These are phyloP conservation scores for Holotrichia oblita DNA, from an alignment of 1,140 invertebrate species.

Conservation along the genomic window DNA sequence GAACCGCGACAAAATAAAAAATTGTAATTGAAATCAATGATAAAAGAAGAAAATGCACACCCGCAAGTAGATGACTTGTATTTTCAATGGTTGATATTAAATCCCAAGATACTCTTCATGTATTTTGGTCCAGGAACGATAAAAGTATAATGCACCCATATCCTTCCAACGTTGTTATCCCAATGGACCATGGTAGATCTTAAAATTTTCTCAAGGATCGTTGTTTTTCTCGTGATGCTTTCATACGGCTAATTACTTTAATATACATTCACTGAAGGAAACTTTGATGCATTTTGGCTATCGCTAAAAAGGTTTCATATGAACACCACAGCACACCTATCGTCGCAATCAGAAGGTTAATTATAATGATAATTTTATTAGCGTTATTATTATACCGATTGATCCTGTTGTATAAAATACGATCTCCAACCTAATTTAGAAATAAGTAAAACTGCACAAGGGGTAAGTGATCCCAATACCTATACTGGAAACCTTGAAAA, in stretches of 20 bases:
- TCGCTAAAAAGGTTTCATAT: constrained; percentile 82
- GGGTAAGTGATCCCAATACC: constrained; percentile 78
- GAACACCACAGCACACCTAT: constrained; percentile 62
- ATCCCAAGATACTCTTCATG: constrained; percentile 75
- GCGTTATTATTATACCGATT: constrained; percentile 62
- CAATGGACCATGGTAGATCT: constrained; percentile 84
- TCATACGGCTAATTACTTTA: constrained; percentile 67
- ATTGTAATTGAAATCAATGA: background rate
- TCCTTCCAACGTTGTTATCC: constrained; percentile 77
- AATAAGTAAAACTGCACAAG: constrained; percentile 74
- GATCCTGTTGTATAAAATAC: constrained; percentile 76
- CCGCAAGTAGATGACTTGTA: background rate
- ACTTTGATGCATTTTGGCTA: constrained; percentile 79
- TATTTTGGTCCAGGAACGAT: constrained; percentile 77
- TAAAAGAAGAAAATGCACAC: background rate
- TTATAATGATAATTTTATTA: background rate
- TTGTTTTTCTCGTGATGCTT: constrained; percentile 59
- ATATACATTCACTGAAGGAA: constrained; percentile 77
- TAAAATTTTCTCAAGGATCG: constrained; percentile 75
- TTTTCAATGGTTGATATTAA: constrained; percentile 64
- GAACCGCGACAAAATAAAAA: too few species aligned
- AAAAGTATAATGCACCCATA: constrained; percentile 77
- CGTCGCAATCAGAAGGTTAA: background rate
- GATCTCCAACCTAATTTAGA: constrained; percentile 69
- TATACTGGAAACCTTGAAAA: constrained; percentile 80